Conservation (phyloP, 1,140 invertebrate genomes). For the Bombus breviceps region DNA sequence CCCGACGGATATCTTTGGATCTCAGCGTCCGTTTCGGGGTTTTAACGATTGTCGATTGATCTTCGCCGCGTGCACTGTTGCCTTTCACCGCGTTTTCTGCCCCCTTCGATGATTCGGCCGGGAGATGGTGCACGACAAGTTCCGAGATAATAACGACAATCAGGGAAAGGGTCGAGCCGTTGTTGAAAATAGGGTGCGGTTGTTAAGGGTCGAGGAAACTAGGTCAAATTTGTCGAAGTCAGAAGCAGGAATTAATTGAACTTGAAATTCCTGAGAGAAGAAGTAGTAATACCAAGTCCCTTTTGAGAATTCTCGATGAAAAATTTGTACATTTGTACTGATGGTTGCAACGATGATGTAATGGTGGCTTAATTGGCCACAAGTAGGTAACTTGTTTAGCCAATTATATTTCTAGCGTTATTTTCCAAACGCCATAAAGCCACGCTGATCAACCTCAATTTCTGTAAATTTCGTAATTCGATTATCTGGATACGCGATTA, state of each 20-base stretch:
- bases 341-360: neutral
- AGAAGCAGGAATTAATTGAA: neutral
- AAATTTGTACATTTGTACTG: neutral
- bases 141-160: neutral
- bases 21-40: slow-evolving; percentile 6
- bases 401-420: neutral
- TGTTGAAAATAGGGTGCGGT: neutral
- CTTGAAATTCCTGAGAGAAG: neutral
- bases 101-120: neutral
- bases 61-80: neutral
- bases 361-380: neutral
- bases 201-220: neutral
- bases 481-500: neutral
- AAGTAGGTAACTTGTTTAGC: neutral
- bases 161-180: neutral
- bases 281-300: too few relatives aligned
- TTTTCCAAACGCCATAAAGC: neutral
- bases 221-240: neutral
- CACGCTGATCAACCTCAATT: neutral
- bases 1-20: slow-evolving; percentile 44
- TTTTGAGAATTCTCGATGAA: neutral
- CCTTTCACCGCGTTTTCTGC: neutral
- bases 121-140: neutral
- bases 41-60: slow-evolving; percentile 46
- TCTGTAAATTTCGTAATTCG: neutral